Evolutionary conservation across 2,888 invertebrate species (phyloP).

Genomic region (Aporophyla nigra): DNA sequence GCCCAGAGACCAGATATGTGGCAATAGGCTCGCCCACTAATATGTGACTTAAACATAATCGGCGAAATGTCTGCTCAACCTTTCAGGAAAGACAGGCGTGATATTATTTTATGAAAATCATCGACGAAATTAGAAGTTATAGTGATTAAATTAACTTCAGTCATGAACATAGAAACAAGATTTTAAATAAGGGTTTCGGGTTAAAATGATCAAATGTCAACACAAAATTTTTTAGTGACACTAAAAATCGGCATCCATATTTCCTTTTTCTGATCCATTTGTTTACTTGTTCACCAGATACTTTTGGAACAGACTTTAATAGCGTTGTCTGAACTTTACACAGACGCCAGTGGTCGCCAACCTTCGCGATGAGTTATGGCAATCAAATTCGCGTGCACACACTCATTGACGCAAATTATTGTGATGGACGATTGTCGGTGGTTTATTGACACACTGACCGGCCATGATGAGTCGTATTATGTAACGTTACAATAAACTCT

Average conservation of each 20-base stretch:
- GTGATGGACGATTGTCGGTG: constrained; percentile 22
- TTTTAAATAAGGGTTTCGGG: not conserved
- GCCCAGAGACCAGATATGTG: not conserved
- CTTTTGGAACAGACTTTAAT: not conserved
- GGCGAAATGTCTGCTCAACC: not conserved
- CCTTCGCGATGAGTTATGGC: constrained; percentile 57
- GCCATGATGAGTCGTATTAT: constrained; percentile 4
- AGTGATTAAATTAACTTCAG: not conserved
- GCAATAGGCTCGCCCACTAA: not conserved
- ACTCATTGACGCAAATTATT: constrained; percentile 57
- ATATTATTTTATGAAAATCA: not conserved
- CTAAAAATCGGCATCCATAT: not conserved
- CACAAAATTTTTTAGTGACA: not conserved
- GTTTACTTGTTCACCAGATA: not conserved
- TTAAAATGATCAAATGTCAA: not conserved
- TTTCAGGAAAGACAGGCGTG: not conserved
- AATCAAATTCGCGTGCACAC: constrained; percentile 57
- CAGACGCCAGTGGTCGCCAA: constrained; percentile 16
- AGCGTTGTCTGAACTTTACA: constrained; percentile 18
- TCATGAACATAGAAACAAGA: not conserved
- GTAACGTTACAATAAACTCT: not conserved
- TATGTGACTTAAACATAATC: not conserved
- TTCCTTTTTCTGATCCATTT: not conserved
- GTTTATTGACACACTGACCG: constrained; percentile 26
- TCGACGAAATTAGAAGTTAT: not conserved